Conservation (phyloP, 2,888 invertebrate species). For the Sepiola atlantica region DNA sequence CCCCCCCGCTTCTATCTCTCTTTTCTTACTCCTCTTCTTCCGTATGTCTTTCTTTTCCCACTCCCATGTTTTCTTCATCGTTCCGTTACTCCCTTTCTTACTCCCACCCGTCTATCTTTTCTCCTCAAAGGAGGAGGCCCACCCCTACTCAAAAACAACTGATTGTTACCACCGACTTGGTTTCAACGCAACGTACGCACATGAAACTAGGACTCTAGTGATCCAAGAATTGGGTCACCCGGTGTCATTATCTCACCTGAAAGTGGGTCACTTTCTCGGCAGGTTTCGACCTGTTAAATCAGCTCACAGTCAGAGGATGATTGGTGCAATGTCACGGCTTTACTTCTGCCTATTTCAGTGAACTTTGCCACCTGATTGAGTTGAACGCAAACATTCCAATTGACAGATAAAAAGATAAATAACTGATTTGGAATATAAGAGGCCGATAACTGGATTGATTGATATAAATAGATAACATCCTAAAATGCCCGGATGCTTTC, state of each 20-base stretch:
- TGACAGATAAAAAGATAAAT: background rate
- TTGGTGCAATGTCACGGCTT: background rate
- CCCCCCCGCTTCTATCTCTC: background rate
- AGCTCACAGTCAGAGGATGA: background rate
- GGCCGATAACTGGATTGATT: background rate
- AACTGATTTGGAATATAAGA: background rate
- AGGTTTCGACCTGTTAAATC: background rate
- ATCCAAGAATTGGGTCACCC: background rate
- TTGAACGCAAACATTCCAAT: background rate
- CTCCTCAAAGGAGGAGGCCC: background rate
- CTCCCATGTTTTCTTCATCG: background rate
- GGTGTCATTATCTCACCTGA: slow-evolving; percentile 22
- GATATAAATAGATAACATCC: background rate
- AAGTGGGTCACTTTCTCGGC: background rate
- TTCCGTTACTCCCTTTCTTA: too few relatives aligned
- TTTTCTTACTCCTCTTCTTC: background rate
- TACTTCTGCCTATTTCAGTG: background rate
- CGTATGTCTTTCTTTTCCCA: background rate
- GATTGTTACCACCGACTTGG: background rate
- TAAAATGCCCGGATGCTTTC: background rate
- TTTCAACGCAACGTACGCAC: background rate
- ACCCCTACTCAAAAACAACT: background rate
- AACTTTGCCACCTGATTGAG: background rate
- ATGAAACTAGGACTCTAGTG: background rate
- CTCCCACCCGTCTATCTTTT: background rate